Base-by-base conservation (phyloP, 2,113 vertebrate species). In the Copsychus sechellarum region DNA sequence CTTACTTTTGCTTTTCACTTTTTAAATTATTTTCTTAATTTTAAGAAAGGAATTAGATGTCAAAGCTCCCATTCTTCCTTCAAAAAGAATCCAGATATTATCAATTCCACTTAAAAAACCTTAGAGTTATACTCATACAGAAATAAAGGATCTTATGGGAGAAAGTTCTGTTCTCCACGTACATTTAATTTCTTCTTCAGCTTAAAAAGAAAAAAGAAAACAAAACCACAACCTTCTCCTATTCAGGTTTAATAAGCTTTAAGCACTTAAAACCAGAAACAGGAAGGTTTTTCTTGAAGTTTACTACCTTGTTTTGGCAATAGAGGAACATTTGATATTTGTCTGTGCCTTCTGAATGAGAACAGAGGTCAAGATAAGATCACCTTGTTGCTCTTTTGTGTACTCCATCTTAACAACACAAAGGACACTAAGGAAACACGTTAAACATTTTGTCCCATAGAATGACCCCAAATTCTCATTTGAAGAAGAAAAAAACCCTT, bases 391-490 rank as follows among this genome's bases (percentile, higher is more conserved):
- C 74, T 96, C 92, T 82, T 97, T 97, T 97, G 94, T 96, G 94
- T 96, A 77, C 76, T 96, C 91, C 93, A 93, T 86, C 93, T 97
- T 97, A 97, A 98, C 96, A 98, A 91, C 96, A 98, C 95, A 97
- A 93, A 96, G 86, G 86, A 91, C 81, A 89, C 96, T 94, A 83
- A 92, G 78, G 96, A 92, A 93, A 95, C 77, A 95, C 94, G 96
- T 96, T 98, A 96, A 97, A 96, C 88, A 96, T 97, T 98, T 96
- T 97, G 94, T 91, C 91, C 96, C 88, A 50, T 85, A 95, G 96
- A 98, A 97, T 97, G 84, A 97, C 96, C 95, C 95, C 84, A 97
- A 97, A 86, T 77, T 97, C 94, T 97, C 97, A 96, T 98, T 95
- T 94, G 79, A 91, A 81, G 85, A 74, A 56, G 38, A 3, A 42